These are phyloP conservation scores for Nephrotoma guestfalica DNA, from an alignment of 2,888 invertebrate species.

Conservation along the genomic window DNA sequence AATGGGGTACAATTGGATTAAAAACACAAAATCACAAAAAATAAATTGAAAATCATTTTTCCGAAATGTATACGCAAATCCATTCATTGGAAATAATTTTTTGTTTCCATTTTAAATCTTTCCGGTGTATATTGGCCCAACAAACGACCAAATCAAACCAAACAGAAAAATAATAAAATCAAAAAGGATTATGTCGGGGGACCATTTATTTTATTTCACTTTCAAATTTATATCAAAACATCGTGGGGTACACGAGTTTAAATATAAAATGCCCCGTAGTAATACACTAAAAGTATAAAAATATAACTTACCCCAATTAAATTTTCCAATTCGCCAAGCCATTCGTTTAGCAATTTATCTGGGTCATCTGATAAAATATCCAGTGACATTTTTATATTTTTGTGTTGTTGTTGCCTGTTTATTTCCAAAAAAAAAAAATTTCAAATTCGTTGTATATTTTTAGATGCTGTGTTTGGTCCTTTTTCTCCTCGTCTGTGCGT, in stretches of 20 bases:
- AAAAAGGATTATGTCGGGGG: not conserved
- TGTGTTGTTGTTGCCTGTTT: not conserved
- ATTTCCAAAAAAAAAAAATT: not conserved
- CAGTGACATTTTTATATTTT: slow-evolving; percentile 6
- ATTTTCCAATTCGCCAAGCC: slow-evolving; percentile 40
- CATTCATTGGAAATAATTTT: not conserved
- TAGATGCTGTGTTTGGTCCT: not conserved
- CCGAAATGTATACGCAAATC: not conserved
- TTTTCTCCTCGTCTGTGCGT: not conserved
- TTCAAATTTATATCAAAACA: not conserved
- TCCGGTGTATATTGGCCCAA: not conserved
- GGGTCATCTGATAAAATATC: slow-evolving; percentile 26
- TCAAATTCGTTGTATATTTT: not conserved
- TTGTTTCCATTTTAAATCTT: not conserved
- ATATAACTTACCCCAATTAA: slow-evolving; percentile 35
- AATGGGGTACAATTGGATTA: not conserved
- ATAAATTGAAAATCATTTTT: not conserved
- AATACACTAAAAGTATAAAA: too few relatives aligned
- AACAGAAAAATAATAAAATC: not conserved
- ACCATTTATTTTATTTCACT: not conserved
- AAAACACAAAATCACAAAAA: not conserved
- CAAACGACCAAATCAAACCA: not conserved
- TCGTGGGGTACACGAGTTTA: not conserved
- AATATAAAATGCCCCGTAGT: too few relatives aligned
- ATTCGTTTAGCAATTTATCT: slow-evolving; percentile 38